phyloP scores from a whole-genome alignment of 2,888 invertebrate species.

The Agrotis segetum region DNA sequence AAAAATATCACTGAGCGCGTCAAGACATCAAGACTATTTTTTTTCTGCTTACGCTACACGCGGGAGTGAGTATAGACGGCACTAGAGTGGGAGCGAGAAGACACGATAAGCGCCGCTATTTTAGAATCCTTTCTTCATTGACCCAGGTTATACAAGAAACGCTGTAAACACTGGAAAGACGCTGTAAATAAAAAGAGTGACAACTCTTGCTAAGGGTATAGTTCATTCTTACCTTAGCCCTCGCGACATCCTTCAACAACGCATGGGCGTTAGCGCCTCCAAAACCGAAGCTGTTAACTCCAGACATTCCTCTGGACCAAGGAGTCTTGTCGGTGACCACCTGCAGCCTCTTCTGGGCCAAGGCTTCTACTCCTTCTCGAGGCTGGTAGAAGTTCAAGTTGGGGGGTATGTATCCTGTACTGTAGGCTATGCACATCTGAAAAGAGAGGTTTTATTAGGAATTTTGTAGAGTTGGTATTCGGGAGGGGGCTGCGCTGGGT shows the following conservation, averaged over 20 bases:
- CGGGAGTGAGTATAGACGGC: too few species aligned
- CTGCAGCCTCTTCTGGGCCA: slow-evolving; percentile 92
- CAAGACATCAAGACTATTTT: too few species aligned
- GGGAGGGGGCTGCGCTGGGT: too few species aligned
- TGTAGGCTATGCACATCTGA: slow-evolving; percentile 94
- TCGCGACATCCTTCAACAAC: slow-evolving; percentile 91
- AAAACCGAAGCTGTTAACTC: slow-evolving; percentile 98
- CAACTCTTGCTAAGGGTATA: too few species aligned
- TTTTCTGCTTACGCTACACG: too few species aligned
- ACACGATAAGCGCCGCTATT: too few species aligned
- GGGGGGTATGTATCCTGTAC: slow-evolving; percentile 95
- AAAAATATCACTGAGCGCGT: too few species aligned
- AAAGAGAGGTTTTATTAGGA: slow-evolving; percentile 29
- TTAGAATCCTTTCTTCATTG: too few species aligned
- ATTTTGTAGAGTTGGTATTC: not conserved
- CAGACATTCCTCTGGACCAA: slow-evolving; percentile 94
- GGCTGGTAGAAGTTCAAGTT: slow-evolving; percentile 95
- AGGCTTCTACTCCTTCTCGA: slow-evolving; percentile 91
- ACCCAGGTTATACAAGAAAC: too few species aligned
- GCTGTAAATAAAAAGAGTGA: too few species aligned
- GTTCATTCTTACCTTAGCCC: slow-evolving; percentile 91
- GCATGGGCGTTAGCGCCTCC: slow-evolving; percentile 97
- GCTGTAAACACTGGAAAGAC: too few species aligned
- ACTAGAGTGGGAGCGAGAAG: too few species aligned
- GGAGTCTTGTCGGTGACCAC: slow-evolving; percentile 94